Conservation (phyloP, 2,888 invertebrate species). For the Tachina lurida region DNA sequence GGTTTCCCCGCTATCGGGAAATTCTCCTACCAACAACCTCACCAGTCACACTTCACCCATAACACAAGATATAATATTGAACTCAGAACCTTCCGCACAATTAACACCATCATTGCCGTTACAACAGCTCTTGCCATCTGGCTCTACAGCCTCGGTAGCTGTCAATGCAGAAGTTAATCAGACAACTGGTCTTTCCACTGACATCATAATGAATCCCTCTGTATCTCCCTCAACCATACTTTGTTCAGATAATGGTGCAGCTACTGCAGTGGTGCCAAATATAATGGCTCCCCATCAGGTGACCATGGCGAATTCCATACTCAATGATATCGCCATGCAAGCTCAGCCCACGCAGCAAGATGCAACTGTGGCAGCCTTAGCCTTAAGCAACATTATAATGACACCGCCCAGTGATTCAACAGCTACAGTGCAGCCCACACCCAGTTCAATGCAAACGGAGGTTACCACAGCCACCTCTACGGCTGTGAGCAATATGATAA, state of each 20-base stretch:
- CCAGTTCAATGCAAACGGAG: slow-evolving; percentile 77
- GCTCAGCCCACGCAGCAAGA: slow-evolving; percentile 80
- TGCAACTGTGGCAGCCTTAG: slow-evolving; percentile 79
- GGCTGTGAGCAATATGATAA: slow-evolving; percentile 87
- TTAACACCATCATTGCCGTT: slow-evolving; percentile 77
- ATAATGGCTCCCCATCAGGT: slow-evolving; percentile 81
- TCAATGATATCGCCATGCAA: slow-evolving; percentile 81
- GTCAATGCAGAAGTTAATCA: slow-evolving; percentile 74
- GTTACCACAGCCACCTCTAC: slow-evolving; percentile 80
- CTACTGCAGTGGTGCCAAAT: slow-evolving; percentile 79
- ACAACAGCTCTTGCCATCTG: slow-evolving; percentile 75
- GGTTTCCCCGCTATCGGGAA: slow-evolving; percentile 65
- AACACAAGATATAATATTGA: slow-evolving; percentile 82
- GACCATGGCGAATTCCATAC: slow-evolving; percentile 80
- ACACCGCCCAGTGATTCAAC: slow-evolving; percentile 77
- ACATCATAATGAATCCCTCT: slow-evolving; percentile 86
- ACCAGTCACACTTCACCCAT: slow-evolving; percentile 78
- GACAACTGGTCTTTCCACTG: slow-evolving; percentile 79
- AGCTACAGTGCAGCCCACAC: slow-evolving; percentile 73
- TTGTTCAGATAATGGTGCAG: slow-evolving; percentile 82
- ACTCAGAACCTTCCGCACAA: slow-evolving; percentile 81
- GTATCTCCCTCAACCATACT: slow-evolving; percentile 86
- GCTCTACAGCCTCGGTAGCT: slow-evolving; percentile 72
- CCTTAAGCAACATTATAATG: slow-evolving; percentile 82
- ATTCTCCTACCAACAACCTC: slow-evolving; percentile 77